phyloP scores from a whole-genome alignment of 30 jellyfish, hydroid and myxozoan species.

The Cassiopea xamachana region DNA sequence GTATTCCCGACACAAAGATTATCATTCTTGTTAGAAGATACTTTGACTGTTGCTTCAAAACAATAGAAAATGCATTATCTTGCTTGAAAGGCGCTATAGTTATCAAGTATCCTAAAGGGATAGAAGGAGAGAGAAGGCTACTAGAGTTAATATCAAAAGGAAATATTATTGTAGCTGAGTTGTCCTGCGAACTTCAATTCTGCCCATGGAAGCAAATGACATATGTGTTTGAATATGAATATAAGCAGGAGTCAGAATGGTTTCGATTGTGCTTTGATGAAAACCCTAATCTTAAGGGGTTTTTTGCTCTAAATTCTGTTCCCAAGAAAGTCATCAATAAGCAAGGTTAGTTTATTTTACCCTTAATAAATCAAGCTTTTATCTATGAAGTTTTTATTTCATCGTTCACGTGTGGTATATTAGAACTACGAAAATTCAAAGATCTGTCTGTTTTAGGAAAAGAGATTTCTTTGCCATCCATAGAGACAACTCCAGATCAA shows the following conservation, averaged over 20 bases:
- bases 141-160: constrained; percentile 56
- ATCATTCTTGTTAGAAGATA: constrained; percentile 66
- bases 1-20: constrained; percentile 37
- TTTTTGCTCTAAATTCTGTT: constrained; percentile 35
- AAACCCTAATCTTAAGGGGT: constrained; percentile 67
- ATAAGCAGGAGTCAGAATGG: constrained; percentile 74
- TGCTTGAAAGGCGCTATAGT: constrained; percentile 39
- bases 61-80: constrained; percentile 39
- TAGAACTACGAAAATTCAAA: no score
- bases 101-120: constrained; percentile 65
- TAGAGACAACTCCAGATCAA: background rate
- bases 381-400: no score
- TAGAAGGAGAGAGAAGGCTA: constrained; percentile 49
- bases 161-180: constrained; percentile 77
- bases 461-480: background rate
- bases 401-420: no score
- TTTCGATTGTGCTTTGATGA: constrained; percentile 51
- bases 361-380: no score
- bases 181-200: constrained; percentile 62
- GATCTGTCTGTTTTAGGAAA: background rate
- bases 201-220: constrained; percentile 87
- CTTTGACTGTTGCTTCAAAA: constrained; percentile 59
- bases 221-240: constrained; percentile 75
- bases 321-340: background rate
- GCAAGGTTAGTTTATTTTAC: constrained; percentile 24